Conservation (phyloP, 2,113 vertebrate species). For the Dinomys branickii region DNA sequence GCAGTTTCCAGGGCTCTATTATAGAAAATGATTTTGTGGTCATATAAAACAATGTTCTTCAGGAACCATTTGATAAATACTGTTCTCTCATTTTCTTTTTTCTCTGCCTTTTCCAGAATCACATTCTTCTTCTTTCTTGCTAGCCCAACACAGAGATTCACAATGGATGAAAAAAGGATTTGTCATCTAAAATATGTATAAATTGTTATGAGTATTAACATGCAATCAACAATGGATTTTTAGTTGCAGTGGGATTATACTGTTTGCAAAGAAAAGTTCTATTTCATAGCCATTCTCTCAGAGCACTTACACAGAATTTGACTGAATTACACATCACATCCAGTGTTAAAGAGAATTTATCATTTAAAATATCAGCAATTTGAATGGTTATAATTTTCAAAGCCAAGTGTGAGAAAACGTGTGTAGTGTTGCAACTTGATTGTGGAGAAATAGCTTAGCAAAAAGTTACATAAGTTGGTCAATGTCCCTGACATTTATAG, state of each 20-base stretch:
- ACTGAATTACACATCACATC: constrained; percentile 25
- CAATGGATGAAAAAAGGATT: background rate
- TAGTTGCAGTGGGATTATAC: background rate
- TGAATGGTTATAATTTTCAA: constrained; percentile 52
- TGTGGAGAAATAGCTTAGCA: background rate
- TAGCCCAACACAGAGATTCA: background rate
- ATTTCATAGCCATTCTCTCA: background rate
- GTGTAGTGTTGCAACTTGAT: background rate
- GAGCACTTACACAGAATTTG: constrained; percentile 18
- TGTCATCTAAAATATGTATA: background rate
- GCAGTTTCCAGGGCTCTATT: background rate
- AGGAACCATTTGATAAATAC: constrained; percentile 14
- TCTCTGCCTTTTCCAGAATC: background rate
- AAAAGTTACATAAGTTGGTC: background rate
- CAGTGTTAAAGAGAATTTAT: constrained; percentile 41
- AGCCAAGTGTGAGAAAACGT: background rate
- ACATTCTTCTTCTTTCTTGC: background rate
- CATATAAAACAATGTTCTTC: constrained; percentile 30
- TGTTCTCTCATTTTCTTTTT: background rate
- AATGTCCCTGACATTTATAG: background rate
- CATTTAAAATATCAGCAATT: background rate
- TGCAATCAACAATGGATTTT: constrained; percentile 57
- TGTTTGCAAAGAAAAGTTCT: background rate
- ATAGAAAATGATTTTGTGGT: constrained; percentile 49
- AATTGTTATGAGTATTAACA: background rate